Evolutionary conservation across 2,113 vertebrate species (phyloP), one percentile per base, ranked within the genome.

Genomic region (Leucopsar rothschildi): DNA sequence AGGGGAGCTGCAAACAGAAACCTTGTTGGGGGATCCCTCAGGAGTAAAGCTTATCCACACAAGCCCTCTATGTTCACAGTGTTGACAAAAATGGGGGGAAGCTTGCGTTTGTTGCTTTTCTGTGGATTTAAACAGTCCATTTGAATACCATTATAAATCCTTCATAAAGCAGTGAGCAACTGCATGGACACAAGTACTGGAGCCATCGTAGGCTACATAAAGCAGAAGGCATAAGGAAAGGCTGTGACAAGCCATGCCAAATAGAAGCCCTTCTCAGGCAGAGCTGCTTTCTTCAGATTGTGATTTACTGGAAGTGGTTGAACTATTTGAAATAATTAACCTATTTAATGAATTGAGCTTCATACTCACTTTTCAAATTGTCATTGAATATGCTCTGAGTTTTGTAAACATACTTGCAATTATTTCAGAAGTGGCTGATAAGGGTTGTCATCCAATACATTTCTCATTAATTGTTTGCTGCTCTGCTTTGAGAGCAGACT

Each of bases 361-460:
- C 80, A 81, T 92, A 76, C 42, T 79, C 59, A 60, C 63, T 90
- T 93, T 92, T 82, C 70, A 92, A 93, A 91, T 84, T 90, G 76
- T 83, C 88, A 61, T 56, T 93, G 85, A 92, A 81, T 77, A 76
- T 33, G 28, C 66, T 85, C 31, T n/a, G 66, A 92, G 47, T 94
- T 96, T 92, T 94, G 72, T 80, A 95, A 96, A 96, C 84, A 84
- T 77, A 53, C 64, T 77, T 61, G 83, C 81, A 95, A 66, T 95
- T 96, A 95, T 94, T 87, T 81, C 80, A 92, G 75, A 92, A 95
- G 75, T 95, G 87, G 63, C 59, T 95, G 86, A 82, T 95, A 84
- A 86, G 86, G 76, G 92, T 86, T 94, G 84, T 91, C 82, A 97
- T 70, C 66, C 81, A 65, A 28, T 61, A 64, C 33, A 29, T 93